Base-by-base conservation (phyloP, 1,140 invertebrate species). In the Ceratitis capitata region DNA sequence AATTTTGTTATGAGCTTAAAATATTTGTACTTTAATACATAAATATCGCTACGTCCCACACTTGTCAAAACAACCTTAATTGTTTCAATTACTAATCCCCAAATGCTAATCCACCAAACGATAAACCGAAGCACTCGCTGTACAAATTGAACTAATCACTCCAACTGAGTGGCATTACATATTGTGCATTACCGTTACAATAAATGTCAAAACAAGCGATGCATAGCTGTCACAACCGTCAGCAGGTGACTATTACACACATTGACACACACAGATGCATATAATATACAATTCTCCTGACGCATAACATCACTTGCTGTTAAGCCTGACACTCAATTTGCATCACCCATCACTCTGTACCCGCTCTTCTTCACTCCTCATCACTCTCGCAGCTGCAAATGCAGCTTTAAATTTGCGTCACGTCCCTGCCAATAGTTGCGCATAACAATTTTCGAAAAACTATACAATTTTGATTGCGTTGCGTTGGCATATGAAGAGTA, bases 361-460 rank as follows among this genome's bases (percentile, higher is more conserved):
- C n/a, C 9, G 26, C 23, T 45, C 39, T 6, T 26, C 39, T 26
- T 10, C n/a, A n/a, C n/a, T n/a, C n/a, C n/a, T 26, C 16, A 7
- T 14, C 5, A 32, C 16, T 23, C 35, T 23, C 10, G n/a, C n/a
- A 2, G 69, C 35, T 23, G 7, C n/a, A 2, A 39, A 16, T 23
- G 7, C n/a, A 23, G n/a, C 2, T 78, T 45, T 12, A 45, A 7
- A 35, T 45, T 19, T 39, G n/a, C 23, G 6, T 78, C 69, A 78
- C 69, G 69, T 78, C 35, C 69, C 12, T 16, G 23, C 39, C 42
- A 78, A 78, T 78, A 23, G 69, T 39, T 78, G 42, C 39, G 69
- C 69, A 78, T 78, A 78, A 45, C 69, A 78, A 78, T 78, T 78
- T 78, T 78, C 39, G 69, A n/a, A 78, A 78, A 78, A 78, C 39